These are phyloP conservation scores for Solenodon paradoxus DNA, from an alignment of 2,113 vertebrate genomes.

Conservation along the genomic window DNA sequence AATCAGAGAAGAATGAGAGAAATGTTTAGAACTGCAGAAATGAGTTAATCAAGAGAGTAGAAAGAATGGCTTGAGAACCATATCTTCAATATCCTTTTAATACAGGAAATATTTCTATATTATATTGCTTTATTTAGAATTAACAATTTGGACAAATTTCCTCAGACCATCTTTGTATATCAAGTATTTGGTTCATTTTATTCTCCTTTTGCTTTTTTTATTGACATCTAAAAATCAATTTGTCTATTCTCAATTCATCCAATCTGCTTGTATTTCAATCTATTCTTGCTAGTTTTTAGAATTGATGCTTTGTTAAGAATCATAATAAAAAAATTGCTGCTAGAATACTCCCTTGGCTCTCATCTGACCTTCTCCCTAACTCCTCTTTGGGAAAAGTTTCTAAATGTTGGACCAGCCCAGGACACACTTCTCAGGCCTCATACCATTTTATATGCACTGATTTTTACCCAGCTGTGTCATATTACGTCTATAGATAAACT, in stretches of 20 bases:
- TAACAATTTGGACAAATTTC: background rate
- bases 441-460: background rate
- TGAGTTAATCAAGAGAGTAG: background rate
- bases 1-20: background rate
- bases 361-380: background rate
- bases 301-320: background rate
- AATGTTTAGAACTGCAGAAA: slow-evolving; percentile 1
- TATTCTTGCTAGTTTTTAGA: background rate
- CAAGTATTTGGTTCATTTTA: background rate
- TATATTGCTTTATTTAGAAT: slow-evolving; percentile 13
- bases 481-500: too few relatives aligned
- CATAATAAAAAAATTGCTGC: background rate
- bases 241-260: background rate
- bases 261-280: background rate
- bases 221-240: background rate
- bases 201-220: background rate
- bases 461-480: too few relatives aligned
- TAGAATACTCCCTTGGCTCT: background rate
- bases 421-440: background rate
- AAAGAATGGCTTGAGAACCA: background rate
- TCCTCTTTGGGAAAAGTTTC: background rate
- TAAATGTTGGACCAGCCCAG: background rate
- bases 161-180: background rate
- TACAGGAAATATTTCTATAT: background rate
- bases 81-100: background rate